Conservation (phyloP, 1,140 invertebrate genomes). For the Drosophila lini region DNA sequence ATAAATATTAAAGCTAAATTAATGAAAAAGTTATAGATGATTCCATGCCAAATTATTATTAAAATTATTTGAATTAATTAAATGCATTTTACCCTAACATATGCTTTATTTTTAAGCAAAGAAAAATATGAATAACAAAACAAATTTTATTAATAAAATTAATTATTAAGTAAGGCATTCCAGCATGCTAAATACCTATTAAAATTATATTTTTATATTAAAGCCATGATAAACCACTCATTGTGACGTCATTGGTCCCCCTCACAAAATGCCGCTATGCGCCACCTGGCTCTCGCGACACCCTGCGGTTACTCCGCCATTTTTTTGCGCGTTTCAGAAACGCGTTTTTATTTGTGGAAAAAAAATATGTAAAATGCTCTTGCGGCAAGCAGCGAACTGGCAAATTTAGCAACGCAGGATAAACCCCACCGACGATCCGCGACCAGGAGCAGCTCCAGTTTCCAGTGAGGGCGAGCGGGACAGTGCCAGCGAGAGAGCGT, state of each 20-base stretch:
- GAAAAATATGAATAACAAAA: background rate
- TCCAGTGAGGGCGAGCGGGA: slow-evolving; percentile 2
- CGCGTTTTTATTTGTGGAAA: slow-evolving; percentile 52
- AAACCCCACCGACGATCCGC: slow-evolving; percentile 15
- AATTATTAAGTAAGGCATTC: background rate
- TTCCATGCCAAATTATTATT: background rate
- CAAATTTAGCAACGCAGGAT: slow-evolving; percentile 28
- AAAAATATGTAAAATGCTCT: slow-evolving; percentile 56
- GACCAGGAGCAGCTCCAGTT: slow-evolving; percentile 20
- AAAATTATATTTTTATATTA: background rate
- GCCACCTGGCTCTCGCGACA: slow-evolving; percentile 9
- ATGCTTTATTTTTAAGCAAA: background rate
- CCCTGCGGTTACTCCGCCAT: slow-evolving; percentile 61
- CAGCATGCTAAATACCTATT: background rate
- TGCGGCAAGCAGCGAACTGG: slow-evolving; percentile 30
- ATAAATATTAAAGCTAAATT: background rate
- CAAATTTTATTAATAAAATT: background rate
- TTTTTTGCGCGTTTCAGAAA: slow-evolving; percentile 71
- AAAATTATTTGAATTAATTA: background rate
- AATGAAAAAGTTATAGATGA: background rate
- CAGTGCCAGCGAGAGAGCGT: slow-evolving; percentile 4
- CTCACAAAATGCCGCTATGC: slow-evolving; percentile 6
- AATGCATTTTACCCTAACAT: background rate
- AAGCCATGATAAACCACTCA: background rate
- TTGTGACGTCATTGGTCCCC: slow-evolving; percentile 15